Evolutionary conservation across 2,113 vertebrate species (phyloP).

Genomic region (Ailurus styani): DNA sequence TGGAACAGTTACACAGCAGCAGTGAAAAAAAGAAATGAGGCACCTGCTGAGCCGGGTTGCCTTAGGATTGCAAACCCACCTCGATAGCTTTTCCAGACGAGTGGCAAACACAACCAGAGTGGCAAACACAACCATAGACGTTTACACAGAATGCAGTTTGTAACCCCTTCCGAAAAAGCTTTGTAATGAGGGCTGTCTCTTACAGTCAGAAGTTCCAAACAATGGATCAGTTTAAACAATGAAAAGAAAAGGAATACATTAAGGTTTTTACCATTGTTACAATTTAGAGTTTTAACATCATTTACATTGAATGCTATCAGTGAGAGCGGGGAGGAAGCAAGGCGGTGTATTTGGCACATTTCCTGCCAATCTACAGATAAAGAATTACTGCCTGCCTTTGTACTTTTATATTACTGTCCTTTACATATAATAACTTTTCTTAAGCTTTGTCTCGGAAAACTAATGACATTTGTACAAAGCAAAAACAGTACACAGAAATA

Average conservation of each 20-base stretch:
- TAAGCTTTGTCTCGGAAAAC: slow-evolving; percentile 23
- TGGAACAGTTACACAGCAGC: not conserved
- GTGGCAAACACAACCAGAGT: not conserved
- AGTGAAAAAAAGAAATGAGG: slow-evolving; percentile 19
- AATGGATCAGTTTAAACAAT: not conserved
- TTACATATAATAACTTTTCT: slow-evolving; percentile 36
- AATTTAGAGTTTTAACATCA: not conserved
- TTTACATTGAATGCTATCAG: not conserved
- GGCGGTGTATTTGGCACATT: not conserved
- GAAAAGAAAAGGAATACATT: not conserved
- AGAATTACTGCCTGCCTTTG: not conserved
- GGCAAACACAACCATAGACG: not conserved
- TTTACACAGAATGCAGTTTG: not conserved
- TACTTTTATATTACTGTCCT: slow-evolving; percentile 8
- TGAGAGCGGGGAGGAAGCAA: not conserved
- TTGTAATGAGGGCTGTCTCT: not conserved
- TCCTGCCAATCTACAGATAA: slow-evolving; percentile 2
- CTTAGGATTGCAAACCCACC: not conserved
- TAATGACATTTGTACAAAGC: slow-evolving; percentile 29
- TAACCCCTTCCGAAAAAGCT: not conserved
- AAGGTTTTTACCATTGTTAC: not conserved
- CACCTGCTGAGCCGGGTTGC: not conserved
- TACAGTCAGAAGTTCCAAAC: slow-evolving; percentile 27
- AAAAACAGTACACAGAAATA: slow-evolving; percentile 29
- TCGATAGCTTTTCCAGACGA: not conserved